A percentile compares a stretch with the other conserved stretches of the same genome.
phyloP scores from a whole-genome alignment of 1,140 invertebrate species.

The Drosophila guanche region DNA sequence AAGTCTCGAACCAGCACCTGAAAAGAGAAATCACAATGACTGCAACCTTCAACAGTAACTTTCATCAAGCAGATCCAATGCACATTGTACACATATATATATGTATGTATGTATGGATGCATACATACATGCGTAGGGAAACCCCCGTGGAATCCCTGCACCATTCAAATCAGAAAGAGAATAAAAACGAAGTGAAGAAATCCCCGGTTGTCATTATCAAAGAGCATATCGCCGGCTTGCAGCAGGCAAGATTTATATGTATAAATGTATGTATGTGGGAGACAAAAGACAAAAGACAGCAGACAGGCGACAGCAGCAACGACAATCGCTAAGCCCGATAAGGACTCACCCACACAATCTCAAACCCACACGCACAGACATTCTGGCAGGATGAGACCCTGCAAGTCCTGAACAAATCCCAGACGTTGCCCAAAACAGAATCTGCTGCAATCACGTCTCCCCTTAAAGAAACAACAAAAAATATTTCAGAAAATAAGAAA shows the following conservation, averaged over 20 bases:
- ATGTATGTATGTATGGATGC: constrained; percentile 8
- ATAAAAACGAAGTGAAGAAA: constrained; percentile 23
- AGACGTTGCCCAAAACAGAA: constrained; percentile 34
- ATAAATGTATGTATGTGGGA: no score
- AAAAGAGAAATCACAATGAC: background rate
- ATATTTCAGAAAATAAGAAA: background rate
- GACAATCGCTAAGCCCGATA: constrained; percentile 43
- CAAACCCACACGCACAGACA: background rate
- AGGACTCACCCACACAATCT: constrained; percentile 26
- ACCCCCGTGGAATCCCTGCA: background rate
- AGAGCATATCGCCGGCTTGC: constrained; percentile 33
- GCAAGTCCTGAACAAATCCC: constrained; percentile 55
- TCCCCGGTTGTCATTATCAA: constrained; percentile 49
- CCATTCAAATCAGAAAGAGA: constrained; percentile 20
- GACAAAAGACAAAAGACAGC: constrained; percentile 32
- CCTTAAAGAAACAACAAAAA: background rate
- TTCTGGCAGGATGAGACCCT: constrained; percentile 13
- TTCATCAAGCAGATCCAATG: constrained; percentile 7
- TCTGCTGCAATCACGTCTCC: constrained; percentile 66
- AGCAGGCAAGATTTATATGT: constrained; percentile 12
- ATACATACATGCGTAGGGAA: constrained; percentile 5
- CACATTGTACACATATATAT: background rate
- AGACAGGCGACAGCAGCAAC: constrained; percentile 16
- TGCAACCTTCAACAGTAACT: constrained; percentile 8
- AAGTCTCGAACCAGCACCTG: background rate